Evolutionary conservation across 2,113 vertebrate species (phyloP).

Genomic region (Passer montanus): DNA sequence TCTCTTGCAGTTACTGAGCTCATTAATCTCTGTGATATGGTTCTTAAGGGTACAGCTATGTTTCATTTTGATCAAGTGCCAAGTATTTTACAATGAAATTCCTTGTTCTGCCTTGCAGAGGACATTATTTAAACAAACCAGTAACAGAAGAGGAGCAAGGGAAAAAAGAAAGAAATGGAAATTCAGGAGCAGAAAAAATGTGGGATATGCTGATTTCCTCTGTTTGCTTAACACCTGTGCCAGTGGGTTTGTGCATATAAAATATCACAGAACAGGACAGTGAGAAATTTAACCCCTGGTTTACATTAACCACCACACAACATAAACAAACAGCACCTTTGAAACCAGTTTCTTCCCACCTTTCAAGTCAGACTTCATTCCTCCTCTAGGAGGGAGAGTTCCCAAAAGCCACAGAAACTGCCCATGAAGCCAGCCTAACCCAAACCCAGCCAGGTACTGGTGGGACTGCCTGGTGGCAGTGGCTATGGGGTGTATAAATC

Average conservation of each 20-base stretch:
- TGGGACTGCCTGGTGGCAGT: not conserved
- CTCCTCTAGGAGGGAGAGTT: not conserved
- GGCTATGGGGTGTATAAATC: not conserved
- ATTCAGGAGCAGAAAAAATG: not conserved
- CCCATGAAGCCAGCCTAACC: not conserved
- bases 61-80: not conserved
- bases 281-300: not conserved
- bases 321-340: not conserved
- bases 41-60: not conserved
- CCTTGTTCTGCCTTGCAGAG: not conserved
- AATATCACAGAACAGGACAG: not conserved
- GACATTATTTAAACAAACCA: not conserved
- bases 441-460: not conserved
- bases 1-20: not conserved
- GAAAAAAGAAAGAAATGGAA: not conserved
- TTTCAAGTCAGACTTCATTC: conserved; percentile 42
- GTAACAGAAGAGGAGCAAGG: not conserved
- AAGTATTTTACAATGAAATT: not conserved
- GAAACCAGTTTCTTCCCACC: not conserved
- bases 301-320: not conserved
- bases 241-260: not conserved
- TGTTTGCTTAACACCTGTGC: not conserved
- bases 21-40: not conserved
- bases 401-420: conserved; percentile 3
- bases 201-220: not conserved